Percentiles rank a stretch among this genome's conserved stretches.
Evolutionary conservation across 2,888 invertebrate species (phyloP).

Genomic region (Phortica okadai): DNA sequence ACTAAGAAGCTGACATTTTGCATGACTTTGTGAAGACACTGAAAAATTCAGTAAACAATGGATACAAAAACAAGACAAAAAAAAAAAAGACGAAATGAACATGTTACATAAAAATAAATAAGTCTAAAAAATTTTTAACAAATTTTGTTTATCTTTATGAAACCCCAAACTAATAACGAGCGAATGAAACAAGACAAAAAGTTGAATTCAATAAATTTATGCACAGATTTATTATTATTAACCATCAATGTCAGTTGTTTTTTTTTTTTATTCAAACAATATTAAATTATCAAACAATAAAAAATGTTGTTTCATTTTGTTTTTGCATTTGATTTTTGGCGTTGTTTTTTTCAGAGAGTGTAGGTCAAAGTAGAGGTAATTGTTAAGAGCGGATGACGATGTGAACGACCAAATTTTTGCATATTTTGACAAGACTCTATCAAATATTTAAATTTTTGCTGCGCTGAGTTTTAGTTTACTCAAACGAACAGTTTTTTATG

Average conservation of each 20-base stretch:
- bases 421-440: slow-evolving; percentile 11
- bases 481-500: neutral
- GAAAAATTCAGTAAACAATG: slow-evolving; percentile 45
- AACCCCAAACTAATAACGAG: neutral
- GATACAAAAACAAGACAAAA: slow-evolving; percentile 34
- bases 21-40: slow-evolving; percentile 2
- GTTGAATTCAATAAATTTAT: slow-evolving; percentile 42
- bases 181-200: neutral
- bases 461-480: neutral
- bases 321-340: neutral
- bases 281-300: neutral
- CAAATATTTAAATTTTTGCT: slow-evolving; percentile 14
- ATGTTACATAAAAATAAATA: neutral
- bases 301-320: neutral
- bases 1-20: too few relatives aligned
- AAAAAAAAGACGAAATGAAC: slow-evolving; percentile 31
- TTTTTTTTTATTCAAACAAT: neutral
- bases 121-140: neutral
- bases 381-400: neutral
- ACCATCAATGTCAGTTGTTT: slow-evolving; percentile 48
- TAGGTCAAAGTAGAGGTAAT: slow-evolving; percentile 19
- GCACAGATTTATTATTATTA: slow-evolving; percentile 49
- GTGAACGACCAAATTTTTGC: neutral
- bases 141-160: slow-evolving; percentile 51
- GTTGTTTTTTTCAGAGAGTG: slow-evolving; percentile 6